phyloP scores from a whole-genome alignment of 2,797 vertebrate species.

The Sciurus vulgaris region DNA sequence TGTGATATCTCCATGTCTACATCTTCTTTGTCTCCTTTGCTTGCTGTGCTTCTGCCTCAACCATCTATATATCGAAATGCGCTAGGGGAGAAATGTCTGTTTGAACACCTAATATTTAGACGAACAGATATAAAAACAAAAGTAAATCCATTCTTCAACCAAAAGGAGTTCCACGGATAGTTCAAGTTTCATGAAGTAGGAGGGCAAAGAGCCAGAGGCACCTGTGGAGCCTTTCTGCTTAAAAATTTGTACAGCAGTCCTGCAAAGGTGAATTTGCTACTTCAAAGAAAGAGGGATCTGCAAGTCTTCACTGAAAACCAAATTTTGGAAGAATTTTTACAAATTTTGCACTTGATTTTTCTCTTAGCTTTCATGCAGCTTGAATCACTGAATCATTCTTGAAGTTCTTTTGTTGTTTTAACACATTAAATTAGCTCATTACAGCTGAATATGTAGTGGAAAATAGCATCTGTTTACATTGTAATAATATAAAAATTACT shows the following conservation, averaged over 20 bases:
- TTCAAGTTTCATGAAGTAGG: neutral
- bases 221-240: neutral
- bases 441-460: conserved; percentile 83
- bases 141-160: neutral
- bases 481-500: conserved; percentile 89
- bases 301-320: conserved; percentile 23
- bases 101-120: neutral
- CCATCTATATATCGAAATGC: neutral
- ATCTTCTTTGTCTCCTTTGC: neutral
- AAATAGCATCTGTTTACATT: conserved; percentile 88
- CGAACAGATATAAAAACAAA: neutral
- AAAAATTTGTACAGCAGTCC: neutral
- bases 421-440: conserved; percentile 87
- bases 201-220: neutral
- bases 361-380: conserved; percentile 73
- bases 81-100: neutral
- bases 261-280: neutral
- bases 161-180: neutral
- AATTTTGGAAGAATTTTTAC: conserved; percentile 61
- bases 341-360: conserved; percentile 74
- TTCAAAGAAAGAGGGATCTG: neutral
- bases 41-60: neutral
- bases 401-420: conserved; percentile 86
- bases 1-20: neutral
- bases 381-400: conserved; percentile 82